Evolutionary conservation across 2,888 invertebrate genomes (phyloP), one percentile per base, ranked within the genome.

Genomic region (Agrochola lota): DNA sequence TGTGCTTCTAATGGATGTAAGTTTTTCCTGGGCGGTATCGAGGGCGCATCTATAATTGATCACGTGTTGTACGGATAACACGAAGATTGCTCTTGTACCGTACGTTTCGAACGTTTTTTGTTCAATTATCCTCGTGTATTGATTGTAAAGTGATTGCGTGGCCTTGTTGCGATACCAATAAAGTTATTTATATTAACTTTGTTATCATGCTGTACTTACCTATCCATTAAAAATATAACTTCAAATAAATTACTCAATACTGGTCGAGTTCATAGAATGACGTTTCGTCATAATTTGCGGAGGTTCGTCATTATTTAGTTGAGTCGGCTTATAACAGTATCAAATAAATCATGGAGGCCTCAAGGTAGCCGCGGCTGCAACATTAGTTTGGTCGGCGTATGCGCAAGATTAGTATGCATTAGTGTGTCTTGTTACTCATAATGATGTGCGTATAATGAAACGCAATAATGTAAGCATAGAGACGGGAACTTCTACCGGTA

Each of bases 1-100:
- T 96, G 96, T 96, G 93, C 88, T 93, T 96, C 93, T 96, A 96
- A 96, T 96, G 93, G 95, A 80, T 91, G 84, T 93, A 67, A 91
- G 94, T 95, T 96, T 96, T 96, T 96, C 93, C 89, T 84, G 81
- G 68, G 57, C 77, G 74, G 91, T 92, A 95, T 93, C 89, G 92
- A 91, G 94, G 93, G 90, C 92, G 92, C 90, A 90, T 93, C 94
- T 95, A 95, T 96, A 95, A 96, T 94, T 94, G 94, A 94, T 93
- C 91, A 90, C 91, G 91, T 92, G 90, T 86, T 91, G 87, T 81
- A 85, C 83, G 88, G 87, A 87, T 89, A 71, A 89, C 86, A 89
- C 87, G 89, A 90, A 91, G 91, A 88, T 83, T 83, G 83, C 80
- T 77, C 84, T 78, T 78, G 84, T 92, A 92, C 93, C 91, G 93